Evolutionary conservation across 2,888 invertebrate genomes (phyloP).

Genomic region (Linnaemya tessellans): DNA sequence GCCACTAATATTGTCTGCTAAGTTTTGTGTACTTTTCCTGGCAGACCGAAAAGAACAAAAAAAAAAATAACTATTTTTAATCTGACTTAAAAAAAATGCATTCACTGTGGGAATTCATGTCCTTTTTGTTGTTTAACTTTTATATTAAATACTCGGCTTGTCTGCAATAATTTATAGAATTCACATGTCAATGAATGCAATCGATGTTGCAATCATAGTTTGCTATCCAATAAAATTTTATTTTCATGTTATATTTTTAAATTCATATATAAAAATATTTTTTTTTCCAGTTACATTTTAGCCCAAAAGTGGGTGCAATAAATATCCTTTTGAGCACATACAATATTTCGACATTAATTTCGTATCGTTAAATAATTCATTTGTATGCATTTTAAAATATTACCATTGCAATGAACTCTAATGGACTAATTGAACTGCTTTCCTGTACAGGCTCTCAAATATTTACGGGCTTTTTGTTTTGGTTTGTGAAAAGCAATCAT

Average conservation of each 20-base stretch:
- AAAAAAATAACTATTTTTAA: background rate
- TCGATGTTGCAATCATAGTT: constrained; percentile 15
- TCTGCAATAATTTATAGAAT: background rate
- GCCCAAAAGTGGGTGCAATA: constrained; percentile 17
- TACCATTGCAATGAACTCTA: constrained; percentile 43
- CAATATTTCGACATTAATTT: constrained; percentile 48
- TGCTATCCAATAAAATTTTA: constrained; percentile 19
- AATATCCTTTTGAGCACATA: constrained; percentile 37
- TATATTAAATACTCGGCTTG: background rate
- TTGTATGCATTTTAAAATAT: constrained; percentile 51
- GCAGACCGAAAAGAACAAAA: too few species aligned
- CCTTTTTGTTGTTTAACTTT: background rate
- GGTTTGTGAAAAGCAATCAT: background rate
- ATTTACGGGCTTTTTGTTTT: background rate
- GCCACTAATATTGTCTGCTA: too few species aligned
- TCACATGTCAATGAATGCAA: constrained; percentile 15
- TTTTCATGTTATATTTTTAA: constrained; percentile 5
- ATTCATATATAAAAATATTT: background rate
- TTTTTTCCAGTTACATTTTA: background rate
- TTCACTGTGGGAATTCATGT: background rate
- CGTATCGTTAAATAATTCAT: constrained; percentile 57
- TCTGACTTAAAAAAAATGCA: background rate
- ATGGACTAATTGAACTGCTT: constrained; percentile 54
- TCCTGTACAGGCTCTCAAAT: background rate
- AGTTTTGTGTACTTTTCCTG: too few species aligned